Evolutionary conservation across 2,113 vertebrate species (phyloP).

Genomic region (Brachionichthys hirsutus): DNA sequence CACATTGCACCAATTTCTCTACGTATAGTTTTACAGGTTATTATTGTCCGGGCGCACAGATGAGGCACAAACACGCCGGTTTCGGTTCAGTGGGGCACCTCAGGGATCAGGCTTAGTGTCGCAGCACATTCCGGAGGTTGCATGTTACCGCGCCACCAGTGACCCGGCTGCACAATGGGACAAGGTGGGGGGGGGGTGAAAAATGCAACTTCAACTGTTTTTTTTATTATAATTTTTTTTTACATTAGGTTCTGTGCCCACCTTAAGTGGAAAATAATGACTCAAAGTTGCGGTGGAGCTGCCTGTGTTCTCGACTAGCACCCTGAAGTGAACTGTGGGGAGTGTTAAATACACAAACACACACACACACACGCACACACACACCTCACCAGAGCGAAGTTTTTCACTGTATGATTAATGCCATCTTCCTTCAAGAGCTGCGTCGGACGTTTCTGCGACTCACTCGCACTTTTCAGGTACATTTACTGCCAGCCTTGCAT

Average conservation of each 20-base stretch:
- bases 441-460: slow-evolving; percentile 37
- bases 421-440: slow-evolving; percentile 55
- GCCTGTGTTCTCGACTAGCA: slow-evolving; percentile 50
- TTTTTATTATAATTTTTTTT: neutral
- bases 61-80: slow-evolving; percentile 29
- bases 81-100: slow-evolving; percentile 31
- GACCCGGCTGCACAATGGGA: slow-evolving; percentile 23
- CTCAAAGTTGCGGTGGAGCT: slow-evolving; percentile 57
- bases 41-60: slow-evolving; percentile 34
- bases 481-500: slow-evolving; percentile 52
- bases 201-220: neutral
- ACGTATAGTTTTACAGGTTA: slow-evolving; percentile 27
- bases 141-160: slow-evolving; percentile 47
- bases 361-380: slow-evolving; percentile 30
- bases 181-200: neutral
- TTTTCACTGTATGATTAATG: slow-evolving; percentile 67
- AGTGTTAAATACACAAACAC: slow-evolving; percentile 34
- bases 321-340: slow-evolving; percentile 37
- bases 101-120: slow-evolving; percentile 31
- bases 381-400: slow-evolving; percentile 46
- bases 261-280: slow-evolving; percentile 57
- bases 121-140: slow-evolving; percentile 52
- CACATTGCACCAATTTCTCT: slow-evolving; percentile 24
- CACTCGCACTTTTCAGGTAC: slow-evolving; percentile 44
- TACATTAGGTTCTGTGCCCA: slow-evolving; percentile 27